Evolutionary conservation across 1,140 invertebrate genomes (phyloP).

Genomic region (Drosophila elegans): DNA sequence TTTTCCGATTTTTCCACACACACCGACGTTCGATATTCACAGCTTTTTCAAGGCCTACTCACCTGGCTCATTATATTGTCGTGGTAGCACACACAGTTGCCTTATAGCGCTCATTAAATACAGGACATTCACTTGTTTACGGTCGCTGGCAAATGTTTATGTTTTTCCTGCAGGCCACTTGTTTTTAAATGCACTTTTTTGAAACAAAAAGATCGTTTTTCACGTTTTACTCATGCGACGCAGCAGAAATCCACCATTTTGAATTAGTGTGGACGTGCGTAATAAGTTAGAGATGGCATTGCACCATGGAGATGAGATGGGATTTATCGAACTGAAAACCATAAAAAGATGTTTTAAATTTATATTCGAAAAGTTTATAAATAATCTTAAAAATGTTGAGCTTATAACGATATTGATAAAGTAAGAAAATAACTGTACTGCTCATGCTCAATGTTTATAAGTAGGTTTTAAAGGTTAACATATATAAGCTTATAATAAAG

Average conservation of each 20-base stretch:
- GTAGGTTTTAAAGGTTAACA: too few relatives aligned
- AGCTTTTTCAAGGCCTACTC: conserved; percentile 83
- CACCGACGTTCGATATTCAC: conserved; percentile 75
- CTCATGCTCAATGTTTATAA: too few relatives aligned
- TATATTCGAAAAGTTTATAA: too few relatives aligned
- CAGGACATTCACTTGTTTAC: conserved; percentile 60
- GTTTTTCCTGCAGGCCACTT: conserved; percentile 58
- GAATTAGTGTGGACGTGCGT: conserved; percentile 45
- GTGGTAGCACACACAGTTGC: conserved; percentile 74
- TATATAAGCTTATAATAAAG: too few relatives aligned
- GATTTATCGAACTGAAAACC: not conserved
- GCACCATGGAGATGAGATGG: not conserved
- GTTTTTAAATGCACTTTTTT: conserved; percentile 81
- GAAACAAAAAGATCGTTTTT: conserved; percentile 70
- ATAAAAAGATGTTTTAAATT: not conserved
- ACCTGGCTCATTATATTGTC: conserved; percentile 85
- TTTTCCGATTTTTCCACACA: conserved; percentile 65
- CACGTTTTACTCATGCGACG: conserved; percentile 63
- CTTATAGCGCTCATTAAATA: conserved; percentile 82
- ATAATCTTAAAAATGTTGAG: too few relatives aligned
- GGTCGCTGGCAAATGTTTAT: conserved; percentile 65
- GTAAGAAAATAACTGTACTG: too few relatives aligned
- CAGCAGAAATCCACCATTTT: conserved; percentile 72
- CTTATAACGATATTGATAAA: too few relatives aligned
- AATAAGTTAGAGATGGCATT: not conserved